Evolutionary conservation across 2,113 vertebrate genomes (phyloP).

Genomic region (Lycaon pictus): DNA sequence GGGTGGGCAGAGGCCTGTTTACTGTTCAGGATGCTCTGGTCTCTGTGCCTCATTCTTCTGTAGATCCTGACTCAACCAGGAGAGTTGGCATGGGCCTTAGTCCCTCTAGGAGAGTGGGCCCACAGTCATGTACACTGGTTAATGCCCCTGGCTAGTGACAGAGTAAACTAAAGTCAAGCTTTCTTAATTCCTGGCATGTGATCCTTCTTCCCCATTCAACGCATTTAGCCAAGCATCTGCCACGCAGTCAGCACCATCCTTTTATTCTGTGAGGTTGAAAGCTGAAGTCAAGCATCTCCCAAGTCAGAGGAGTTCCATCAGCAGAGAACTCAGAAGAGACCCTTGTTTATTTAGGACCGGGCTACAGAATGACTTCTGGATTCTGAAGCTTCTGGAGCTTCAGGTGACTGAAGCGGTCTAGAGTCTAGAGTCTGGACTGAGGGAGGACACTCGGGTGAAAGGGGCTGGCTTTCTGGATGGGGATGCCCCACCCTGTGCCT

Average conservation of each 20-base stretch:
- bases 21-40: neutral
- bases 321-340: neutral
- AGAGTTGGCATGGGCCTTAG: neutral
- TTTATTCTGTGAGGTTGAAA: neutral
- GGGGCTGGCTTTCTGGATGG: neutral
- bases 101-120: neutral
- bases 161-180: neutral
- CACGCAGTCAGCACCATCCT: rapidly evolving
- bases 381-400: neutral
- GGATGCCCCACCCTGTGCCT: neutral
- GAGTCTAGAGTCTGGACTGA: neutral
- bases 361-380: neutral
- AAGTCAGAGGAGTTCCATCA: neutral
- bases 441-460: neutral
- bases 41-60: neutral
- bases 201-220: neutral
- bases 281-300: neutral
- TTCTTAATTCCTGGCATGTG: neutral
- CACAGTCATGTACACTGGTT: neutral
- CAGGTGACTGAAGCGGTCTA: neutral
- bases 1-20: neutral
- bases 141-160: neutral
- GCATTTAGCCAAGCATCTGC: neutral
- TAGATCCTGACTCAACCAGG: too few species aligned
- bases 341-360: neutral